phyloP scores from a whole-genome alignment of 2,113 vertebrate species.

The Rhombomys opimus region DNA sequence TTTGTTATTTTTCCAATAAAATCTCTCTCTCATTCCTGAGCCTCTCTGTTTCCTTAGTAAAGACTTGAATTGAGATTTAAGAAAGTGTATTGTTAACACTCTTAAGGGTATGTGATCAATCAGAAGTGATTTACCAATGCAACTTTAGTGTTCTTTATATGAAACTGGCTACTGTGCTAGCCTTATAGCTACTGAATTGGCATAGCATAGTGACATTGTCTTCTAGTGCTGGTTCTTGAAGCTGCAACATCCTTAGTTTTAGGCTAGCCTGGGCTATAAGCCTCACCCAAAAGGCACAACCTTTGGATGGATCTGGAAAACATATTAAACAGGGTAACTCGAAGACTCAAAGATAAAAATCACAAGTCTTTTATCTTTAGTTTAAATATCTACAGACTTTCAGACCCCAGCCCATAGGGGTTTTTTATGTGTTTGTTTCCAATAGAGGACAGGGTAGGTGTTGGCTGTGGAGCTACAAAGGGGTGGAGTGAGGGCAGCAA shows the following conservation, averaged over 20 bases:
- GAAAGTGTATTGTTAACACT: background rate
- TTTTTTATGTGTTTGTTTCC: background rate
- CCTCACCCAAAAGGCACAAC: background rate
- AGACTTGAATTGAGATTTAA: background rate
- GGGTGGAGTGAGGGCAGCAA: background rate
- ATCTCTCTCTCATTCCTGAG: background rate
- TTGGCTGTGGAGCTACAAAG: too few relatives aligned
- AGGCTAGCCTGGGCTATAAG: background rate
- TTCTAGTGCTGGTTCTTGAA: background rate
- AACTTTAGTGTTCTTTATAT: background rate
- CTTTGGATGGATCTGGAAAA: background rate
- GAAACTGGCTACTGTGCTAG: background rate
- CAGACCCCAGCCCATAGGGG: too few relatives aligned
- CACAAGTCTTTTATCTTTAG: background rate
- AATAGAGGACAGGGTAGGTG: background rate
- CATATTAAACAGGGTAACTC: background rate
- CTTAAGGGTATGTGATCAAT: background rate
- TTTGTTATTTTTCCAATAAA: background rate
- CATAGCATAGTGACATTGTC: too few relatives aligned
- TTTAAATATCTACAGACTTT: background rate
- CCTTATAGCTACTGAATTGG: background rate
- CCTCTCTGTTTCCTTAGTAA: background rate
- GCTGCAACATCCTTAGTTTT: background rate
- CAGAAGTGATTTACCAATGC: background rate
- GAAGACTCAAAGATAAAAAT: background rate